Percentiles rank a stretch among this genome's conserved stretches.
These are phyloP conservation scores for Pedionomus torquatus DNA, from an alignment of 2,113 vertebrate species.

Conservation along the genomic window DNA sequence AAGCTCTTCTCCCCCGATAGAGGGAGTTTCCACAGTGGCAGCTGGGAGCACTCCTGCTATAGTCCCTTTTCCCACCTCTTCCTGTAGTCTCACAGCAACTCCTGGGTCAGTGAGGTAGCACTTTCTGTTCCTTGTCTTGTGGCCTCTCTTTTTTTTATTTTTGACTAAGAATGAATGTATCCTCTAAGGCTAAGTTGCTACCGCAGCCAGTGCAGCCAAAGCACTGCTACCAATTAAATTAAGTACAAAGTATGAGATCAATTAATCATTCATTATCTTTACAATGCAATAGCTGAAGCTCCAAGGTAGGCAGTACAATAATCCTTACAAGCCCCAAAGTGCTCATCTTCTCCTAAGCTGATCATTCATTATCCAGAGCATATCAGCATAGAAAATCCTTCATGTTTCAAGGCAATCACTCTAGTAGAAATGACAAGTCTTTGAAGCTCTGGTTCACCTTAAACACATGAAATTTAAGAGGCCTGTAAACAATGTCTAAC, in stretches of 20 bases:
- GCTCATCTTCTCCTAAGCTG: conserved; percentile 15
- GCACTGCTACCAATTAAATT: conserved; percentile 50
- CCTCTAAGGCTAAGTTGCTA: neutral
- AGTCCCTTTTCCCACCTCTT: neutral
- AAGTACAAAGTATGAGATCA: conserved; percentile 60
- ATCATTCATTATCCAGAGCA: conserved; percentile 46
- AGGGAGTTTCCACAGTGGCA: neutral
- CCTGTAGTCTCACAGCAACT: neutral
- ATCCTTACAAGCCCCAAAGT: conserved; percentile 41
- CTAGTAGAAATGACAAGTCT: neutral
- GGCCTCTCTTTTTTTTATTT: neutral
- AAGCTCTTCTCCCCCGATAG: neutral
- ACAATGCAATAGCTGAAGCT: conserved; percentile 26
- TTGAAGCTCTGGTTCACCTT: neutral
- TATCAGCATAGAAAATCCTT: neutral
- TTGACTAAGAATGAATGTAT: neutral
- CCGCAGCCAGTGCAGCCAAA: conserved; percentile 5
- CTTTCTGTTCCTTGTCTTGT: neutral
- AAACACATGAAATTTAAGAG: neutral
- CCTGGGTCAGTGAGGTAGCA: neutral
- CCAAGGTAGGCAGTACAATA: conserved; percentile 14
- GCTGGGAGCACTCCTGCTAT: neutral
- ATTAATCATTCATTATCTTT: conserved; percentile 63
- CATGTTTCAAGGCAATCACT: conserved; percentile 5
- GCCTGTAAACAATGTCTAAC: neutral